Evolutionary conservation across 2,797 vertebrate species (phyloP), one percentile per base, ranked within the genome.

Genomic region (Malurus splendens): DNA sequence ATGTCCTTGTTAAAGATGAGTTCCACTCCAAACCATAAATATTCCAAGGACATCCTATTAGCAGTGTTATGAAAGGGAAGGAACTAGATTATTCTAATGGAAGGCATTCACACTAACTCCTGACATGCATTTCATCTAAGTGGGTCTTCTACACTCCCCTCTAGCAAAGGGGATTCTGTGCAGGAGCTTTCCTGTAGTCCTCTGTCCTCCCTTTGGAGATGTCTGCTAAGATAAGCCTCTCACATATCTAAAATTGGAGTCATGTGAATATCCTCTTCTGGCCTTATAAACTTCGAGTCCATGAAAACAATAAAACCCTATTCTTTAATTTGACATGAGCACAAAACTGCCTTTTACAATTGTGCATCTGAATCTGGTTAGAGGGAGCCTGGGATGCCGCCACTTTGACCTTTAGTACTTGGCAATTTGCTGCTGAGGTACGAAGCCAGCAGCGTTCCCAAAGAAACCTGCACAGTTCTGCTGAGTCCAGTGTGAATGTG

Each of bases 1-100:
- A 57, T 59, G 77, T 57, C 87, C 86, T 73, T 87, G 60, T 76
- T 78, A 86, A 95, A 94, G 59, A 91, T 75, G 67, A 30, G 59
- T 83, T 93, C 76, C 52, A 64, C 48, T 75, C 92, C 87, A 89
- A 91, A 86, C 66, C 79, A 89, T 90, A 93, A 93, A 89, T 94
- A 94, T 92, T 92, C 79, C 55, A 90, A 65, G 82, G 85, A 81
- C 82, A 89, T 87, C 77, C 85, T 81, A 87, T 65, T 83, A 90
- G n/a, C 48, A 55, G 18, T 41, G 45, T 90, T 82, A 72, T 50
- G 76, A 72, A 92, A 92, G 76, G 90, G 10, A 59, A 39, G 38
- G 82, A 91, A 91, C 59, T 50, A 83, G 56, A 44, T 86, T 80
- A 57, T 82, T 54, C 87, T 85, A 66, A 7, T 80, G 54, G 78